Base-by-base conservation (phyloP, 2,797 vertebrate genomes). In the Podargus strigoides region DNA sequence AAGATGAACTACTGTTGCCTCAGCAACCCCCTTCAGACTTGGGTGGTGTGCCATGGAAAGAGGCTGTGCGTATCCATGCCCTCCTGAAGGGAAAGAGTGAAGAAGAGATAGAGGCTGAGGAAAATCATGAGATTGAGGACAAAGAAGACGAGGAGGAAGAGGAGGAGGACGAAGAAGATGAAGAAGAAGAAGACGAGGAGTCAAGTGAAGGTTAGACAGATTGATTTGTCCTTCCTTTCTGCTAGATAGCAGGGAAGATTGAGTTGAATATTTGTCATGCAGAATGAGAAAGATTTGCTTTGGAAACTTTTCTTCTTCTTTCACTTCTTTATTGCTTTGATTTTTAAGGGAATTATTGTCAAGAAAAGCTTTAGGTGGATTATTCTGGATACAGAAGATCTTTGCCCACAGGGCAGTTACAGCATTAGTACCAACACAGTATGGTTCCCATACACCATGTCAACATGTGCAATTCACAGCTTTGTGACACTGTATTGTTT, bases 21-120 rank as follows among this genome's bases (percentile, higher is more conserved):
- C 97, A 96, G 10, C 95, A 97, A 5, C 98, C 95, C 8, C 81
- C 93, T 78, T 99, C 99, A 2, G 99, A 99, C 95, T 97, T 99
- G 56, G 99, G 99, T 1, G 99, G 99, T 0, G 98, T 99, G 56
- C 98, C 99, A 1, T 99, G 99, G 99, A 99, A 98, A 91, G 98
- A 99, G 95, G 99, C 99, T 0, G 99, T 99, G n/a, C 98, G 98
- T 95, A 98, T 99, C 86, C 99, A 99, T 0, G 98, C 98, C 81
- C 98, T 99, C 63, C 97, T 99, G 92, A 98, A 98, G 93, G 98
- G 98, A 3, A 98, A 97, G 66, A 97, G 94, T 9, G 97, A 97
- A 12, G 98, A 97, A 68, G 97, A 98, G 52, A 98, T 98, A 24
- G 98, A 97, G n/a, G 96, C 97, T 49, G 97, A 94, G 4, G 97